Percentiles rank a stretch among this genome's conserved stretches.
These are phyloP conservation scores for Drosophila bocqueti DNA, from an alignment of 1,140 invertebrate species.

Conservation along the genomic window DNA sequence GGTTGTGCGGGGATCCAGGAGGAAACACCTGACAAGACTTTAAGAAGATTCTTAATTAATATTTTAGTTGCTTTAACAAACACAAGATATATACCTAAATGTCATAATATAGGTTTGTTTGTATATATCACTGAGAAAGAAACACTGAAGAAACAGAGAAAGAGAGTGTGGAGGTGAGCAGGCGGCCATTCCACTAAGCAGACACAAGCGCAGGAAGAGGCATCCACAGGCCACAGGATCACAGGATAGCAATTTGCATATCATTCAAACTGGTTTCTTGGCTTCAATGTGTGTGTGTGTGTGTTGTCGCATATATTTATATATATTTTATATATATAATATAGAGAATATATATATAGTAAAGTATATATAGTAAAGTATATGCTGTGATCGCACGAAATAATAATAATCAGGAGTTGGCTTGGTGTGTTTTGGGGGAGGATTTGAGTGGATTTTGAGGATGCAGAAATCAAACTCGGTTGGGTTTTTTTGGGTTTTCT, in stretches of 20 bases:
- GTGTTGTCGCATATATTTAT: slow-evolving; percentile 15
- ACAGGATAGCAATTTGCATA: slow-evolving; percentile 14
- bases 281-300: slow-evolving; percentile 10
- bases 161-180: neutral
- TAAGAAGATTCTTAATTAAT: neutral
- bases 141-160: slow-evolving; percentile 6
- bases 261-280: slow-evolving; percentile 5
- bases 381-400: slow-evolving; percentile 2
- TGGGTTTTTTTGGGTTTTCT: neutral
- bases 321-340: neutral
- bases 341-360: slow-evolving; percentile 1
- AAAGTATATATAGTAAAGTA: neutral
- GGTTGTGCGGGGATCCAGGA: neutral
- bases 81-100: neutral
- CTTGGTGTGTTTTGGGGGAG: slow-evolving; percentile 4
- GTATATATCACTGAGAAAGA: neutral
- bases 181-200: slow-evolving; percentile 36
- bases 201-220: slow-evolving; percentile 20
- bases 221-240: slow-evolving; percentile 17
- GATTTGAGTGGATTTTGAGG: neutral
- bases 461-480: slow-evolving; percentile 2
- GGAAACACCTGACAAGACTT: neutral
- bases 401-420: slow-evolving; percentile 2
- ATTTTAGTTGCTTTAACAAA: neutral
- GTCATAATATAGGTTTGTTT: slow-evolving; percentile 1